Conservation (phyloP, 1,140 invertebrate species). For the Lepidostoma basale region DNA sequence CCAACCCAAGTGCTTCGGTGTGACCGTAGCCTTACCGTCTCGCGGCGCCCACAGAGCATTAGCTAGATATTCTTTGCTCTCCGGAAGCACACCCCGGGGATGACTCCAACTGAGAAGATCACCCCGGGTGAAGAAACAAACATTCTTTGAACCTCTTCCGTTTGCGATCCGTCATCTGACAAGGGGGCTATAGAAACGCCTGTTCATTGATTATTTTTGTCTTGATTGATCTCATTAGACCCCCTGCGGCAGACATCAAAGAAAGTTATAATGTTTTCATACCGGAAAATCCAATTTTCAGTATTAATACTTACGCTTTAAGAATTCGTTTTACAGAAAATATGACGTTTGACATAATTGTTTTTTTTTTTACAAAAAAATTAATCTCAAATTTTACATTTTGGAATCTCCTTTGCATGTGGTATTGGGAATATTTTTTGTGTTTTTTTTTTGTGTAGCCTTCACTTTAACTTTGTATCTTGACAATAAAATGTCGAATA, state of each 20-base stretch:
- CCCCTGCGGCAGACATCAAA: not conserved
- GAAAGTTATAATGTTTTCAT: not conserved
- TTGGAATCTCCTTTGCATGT: not conserved
- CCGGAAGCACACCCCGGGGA: not conserved
- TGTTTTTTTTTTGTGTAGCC: not conserved
- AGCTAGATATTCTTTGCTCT: slow-evolving; percentile 9
- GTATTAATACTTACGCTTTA: slow-evolving; percentile 7
- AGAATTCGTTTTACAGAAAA: not conserved
- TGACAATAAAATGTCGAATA: not conserved
- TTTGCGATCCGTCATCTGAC: no score
- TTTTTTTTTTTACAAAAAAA: no score
- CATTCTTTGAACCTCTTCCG: no score
- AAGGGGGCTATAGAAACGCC: not conserved
- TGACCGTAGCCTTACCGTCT: no score
- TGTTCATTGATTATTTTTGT: not conserved
- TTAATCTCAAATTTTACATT: not conserved
- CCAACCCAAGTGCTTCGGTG: no score
- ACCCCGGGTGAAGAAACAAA: no score
- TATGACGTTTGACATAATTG: no score
- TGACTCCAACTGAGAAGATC: no score
- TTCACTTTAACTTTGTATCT: not conserved
- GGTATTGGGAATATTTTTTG: not conserved
- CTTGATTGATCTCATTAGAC: slow-evolving; percentile 20
- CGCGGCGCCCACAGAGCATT: slow-evolving; percentile 1
- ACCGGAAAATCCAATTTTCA: slow-evolving; percentile 8